A percentile compares a stretch with the other conserved stretches of the same genome.
phyloP scores from a whole-genome alignment of 2,113 vertebrate genomes.

The Lynx canadensis region DNA sequence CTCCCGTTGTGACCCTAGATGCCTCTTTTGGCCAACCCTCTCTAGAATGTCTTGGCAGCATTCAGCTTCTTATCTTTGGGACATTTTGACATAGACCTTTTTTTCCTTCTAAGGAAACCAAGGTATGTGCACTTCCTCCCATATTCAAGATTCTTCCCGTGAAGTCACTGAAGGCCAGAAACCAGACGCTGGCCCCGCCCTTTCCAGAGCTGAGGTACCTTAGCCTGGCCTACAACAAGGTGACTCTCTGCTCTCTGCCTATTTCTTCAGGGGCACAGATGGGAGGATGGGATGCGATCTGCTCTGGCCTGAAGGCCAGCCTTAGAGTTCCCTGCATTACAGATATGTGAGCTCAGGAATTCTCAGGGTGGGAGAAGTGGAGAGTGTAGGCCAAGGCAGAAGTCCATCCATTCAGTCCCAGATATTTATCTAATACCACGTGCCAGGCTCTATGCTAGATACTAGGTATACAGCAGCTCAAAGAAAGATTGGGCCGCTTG shows the following conservation, averaged over 20 bases:
- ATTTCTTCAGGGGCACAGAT: not conserved
- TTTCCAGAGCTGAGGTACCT: constrained; percentile 89
- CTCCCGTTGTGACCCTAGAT: not conserved
- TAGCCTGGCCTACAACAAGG: constrained; percentile 92
- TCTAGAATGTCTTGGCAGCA: not conserved
- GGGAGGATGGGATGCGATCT: not conserved
- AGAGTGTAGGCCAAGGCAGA: not conserved
- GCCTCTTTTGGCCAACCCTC: not conserved
- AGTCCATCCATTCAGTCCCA: not conserved
- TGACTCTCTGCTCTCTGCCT: constrained; percentile 70
- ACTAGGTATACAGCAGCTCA: not conserved
- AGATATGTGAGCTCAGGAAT: not conserved
- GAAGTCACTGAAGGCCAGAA: constrained; percentile 57
- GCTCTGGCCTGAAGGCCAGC: not conserved
- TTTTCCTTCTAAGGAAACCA: constrained; percentile 67
- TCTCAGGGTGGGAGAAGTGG: not conserved
- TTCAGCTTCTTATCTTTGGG: not conserved
- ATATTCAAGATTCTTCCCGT: constrained; percentile 60
- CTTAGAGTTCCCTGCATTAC: not conserved
- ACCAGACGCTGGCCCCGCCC: constrained; percentile 78
- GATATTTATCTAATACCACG: not conserved
- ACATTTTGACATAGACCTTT: constrained; percentile 53
- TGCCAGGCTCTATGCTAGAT: not conserved
- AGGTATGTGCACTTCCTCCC: constrained; percentile 49
- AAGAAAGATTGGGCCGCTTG: not conserved